Evolutionary conservation across 2,888 invertebrate species (phyloP).

Genomic region (Machimus atricapillus): DNA sequence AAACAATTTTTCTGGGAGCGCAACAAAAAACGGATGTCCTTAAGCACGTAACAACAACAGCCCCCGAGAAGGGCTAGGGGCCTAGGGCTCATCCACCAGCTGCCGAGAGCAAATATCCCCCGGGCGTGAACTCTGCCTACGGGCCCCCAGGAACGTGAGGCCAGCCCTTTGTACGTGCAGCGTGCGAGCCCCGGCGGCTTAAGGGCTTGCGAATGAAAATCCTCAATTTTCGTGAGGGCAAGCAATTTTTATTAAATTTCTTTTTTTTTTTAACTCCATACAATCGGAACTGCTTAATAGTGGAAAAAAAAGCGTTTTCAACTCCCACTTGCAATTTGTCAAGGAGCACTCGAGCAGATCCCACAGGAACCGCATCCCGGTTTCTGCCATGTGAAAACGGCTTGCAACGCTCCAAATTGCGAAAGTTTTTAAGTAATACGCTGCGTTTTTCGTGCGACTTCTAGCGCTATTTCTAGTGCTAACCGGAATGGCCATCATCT

Average conservation of each 20-base stretch:
- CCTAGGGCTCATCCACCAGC: neutral
- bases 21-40: neutral
- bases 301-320: neutral
- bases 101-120: neutral
- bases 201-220: neutral
- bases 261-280: neutral
- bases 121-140: neutral
- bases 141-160: neutral
- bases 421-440: neutral
- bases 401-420: neutral
- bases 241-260: neutral
- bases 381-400: neutral
- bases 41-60: constrained; percentile 3
- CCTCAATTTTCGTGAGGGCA: neutral
- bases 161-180: neutral
- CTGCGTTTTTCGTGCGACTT: neutral
- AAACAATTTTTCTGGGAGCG: neutral
- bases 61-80: neutral
- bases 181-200: neutral
- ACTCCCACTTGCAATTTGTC: neutral
- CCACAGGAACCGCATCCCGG: neutral
- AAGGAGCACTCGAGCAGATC: neutral
- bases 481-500: neutral
- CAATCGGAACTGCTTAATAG: neutral
- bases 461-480: neutral